phyloP scores from a whole-genome alignment of 2,797 vertebrate genomes.

The Microctenopoma lineatum region DNA sequence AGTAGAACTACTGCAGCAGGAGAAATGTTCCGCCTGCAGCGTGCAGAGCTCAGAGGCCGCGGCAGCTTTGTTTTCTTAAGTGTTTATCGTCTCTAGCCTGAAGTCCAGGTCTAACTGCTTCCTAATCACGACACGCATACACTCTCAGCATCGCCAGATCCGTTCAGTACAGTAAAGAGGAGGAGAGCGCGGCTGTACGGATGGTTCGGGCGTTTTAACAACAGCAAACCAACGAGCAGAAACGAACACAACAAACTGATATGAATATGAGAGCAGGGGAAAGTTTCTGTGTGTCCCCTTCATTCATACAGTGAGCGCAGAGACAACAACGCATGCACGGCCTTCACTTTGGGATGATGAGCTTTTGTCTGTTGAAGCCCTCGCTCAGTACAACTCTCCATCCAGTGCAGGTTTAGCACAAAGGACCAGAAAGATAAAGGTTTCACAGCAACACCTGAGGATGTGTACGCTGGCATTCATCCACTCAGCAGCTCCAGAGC shows the following conservation, averaged over 20 bases:
- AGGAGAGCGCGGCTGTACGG: too few species aligned
- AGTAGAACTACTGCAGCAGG: conserved; percentile 20
- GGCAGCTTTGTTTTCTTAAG: neutral
- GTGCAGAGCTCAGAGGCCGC: neutral
- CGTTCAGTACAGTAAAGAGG: neutral
- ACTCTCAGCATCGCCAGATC: neutral
- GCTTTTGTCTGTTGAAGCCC: conserved; percentile 1
- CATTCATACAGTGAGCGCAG: neutral
- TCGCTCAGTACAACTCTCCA: conserved; percentile 1
- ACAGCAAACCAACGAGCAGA: too few species aligned
- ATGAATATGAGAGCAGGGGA: too few species aligned
- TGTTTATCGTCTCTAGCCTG: neutral
- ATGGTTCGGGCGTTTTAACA: too few species aligned
- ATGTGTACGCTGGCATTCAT: conserved; percentile 16
- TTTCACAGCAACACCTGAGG: conserved; percentile 6
- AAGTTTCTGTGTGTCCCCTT: neutral
- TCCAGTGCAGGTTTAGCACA: conserved; percentile 16
- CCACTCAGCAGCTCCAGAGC: conserved; percentile 17
- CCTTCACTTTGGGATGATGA: conserved; percentile 1
- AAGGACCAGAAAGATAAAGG: conserved; percentile 5
- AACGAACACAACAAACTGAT: too few species aligned
- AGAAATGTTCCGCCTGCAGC: conserved; percentile 5
- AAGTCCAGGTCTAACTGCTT: conserved; percentile 17
- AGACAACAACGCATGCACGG: neutral
- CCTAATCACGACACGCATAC: conserved; percentile 3